A percentile compares a stretch with the other conserved stretches of the same genome.
These are phyloP conservation scores for Pachyramphus minor DNA, from an alignment of 2,113 vertebrate species.

Conservation along the genomic window DNA sequence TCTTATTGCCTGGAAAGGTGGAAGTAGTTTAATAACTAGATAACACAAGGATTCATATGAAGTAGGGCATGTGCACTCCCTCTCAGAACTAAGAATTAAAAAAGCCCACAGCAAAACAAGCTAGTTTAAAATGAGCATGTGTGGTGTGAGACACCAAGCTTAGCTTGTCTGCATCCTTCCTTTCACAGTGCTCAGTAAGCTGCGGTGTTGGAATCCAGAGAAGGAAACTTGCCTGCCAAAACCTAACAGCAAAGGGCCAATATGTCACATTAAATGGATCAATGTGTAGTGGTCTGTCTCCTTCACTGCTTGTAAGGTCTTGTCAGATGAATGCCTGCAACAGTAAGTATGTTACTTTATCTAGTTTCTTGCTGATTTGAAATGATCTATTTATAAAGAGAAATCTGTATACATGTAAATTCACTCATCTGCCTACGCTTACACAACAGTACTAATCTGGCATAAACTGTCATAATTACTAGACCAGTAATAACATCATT, in stretches of 20 bases:
- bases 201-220: constrained; percentile 86
- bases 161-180: constrained; percentile 9
- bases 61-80: neutral
- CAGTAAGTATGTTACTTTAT: constrained; percentile 75
- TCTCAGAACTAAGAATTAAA: neutral
- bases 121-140: neutral
- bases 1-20: neutral
- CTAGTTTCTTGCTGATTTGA: neutral
- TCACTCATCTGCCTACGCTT: neutral
- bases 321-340: constrained; percentile 82
- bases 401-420: neutral
- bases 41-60: neutral
- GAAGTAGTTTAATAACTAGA: neutral
- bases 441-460: neutral
- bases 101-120: neutral
- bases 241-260: constrained; percentile 75
- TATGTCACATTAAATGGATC: constrained; percentile 69
- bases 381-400: neutral
- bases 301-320: constrained; percentile 74
- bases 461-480: neutral
- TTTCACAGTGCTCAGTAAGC: constrained; percentile 85
- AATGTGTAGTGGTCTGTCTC: constrained; percentile 69
- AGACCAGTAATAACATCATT: neutral
- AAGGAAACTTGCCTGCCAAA: constrained; percentile 78
- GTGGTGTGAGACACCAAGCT: neutral